These are phyloP conservation scores for Cantharis rustica DNA, from an alignment of 2,888 invertebrate genomes.

Conservation along the genomic window DNA sequence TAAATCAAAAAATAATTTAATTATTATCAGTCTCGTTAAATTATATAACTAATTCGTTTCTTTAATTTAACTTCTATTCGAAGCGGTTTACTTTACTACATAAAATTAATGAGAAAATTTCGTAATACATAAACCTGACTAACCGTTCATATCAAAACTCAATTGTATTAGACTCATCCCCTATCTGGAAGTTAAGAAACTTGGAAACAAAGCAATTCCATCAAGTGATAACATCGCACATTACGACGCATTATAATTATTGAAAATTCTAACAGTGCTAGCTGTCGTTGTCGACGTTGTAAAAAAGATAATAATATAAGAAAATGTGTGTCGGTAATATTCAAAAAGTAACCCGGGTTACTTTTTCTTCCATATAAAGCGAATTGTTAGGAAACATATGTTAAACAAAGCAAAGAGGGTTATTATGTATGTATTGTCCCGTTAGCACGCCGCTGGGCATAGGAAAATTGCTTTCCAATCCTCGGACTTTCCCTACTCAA, in stretches of 20 bases:
- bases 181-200: conserved; percentile 51
- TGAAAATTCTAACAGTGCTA: not conserved
- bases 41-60: not conserved
- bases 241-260: conserved; percentile 58
- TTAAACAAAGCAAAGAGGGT: conserved; percentile 32
- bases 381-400: conserved; percentile 31
- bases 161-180: conserved; percentile 53
- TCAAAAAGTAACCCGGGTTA: conserved; percentile 12
- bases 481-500: conserved; percentile 42
- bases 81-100: not conserved
- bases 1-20: not conserved
- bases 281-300: too few relatives aligned
- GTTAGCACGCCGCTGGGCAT: conserved; percentile 36
- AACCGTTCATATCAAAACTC: conserved; percentile 46
- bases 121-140: conserved; percentile 34
- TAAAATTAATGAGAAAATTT: conserved; percentile 10
- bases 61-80: not conserved
- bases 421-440: conserved; percentile 33
- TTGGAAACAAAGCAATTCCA: conserved; percentile 59
- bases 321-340: not conserved
- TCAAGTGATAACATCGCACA: conserved; percentile 58
- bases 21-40: not conserved
- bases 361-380: conserved; percentile 25
- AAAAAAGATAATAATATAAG: too few relatives aligned
- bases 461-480: conserved; percentile 44